Evolutionary conservation across 2,113 vertebrate species (phyloP).

Genomic region (Ictalurus punctatus): DNA sequence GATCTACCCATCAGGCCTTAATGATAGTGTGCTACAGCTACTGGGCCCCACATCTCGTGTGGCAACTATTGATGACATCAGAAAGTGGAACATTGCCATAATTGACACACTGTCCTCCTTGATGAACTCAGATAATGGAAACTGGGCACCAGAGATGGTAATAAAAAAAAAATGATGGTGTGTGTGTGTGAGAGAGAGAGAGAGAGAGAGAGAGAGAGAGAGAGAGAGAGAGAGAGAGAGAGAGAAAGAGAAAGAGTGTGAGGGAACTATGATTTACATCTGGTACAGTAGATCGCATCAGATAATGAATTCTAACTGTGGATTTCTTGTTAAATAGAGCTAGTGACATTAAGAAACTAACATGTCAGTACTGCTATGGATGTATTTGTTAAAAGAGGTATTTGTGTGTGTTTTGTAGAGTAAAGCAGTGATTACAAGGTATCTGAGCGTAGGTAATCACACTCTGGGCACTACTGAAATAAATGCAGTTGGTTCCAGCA

Average conservation of each 20-base stretch:
- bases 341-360: background rate
- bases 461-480: slow-evolving; percentile 56
- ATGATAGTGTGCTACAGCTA: slow-evolving; percentile 51
- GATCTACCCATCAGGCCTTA: slow-evolving; percentile 45
- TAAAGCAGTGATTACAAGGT: slow-evolving; percentile 55
- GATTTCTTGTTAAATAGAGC: background rate
- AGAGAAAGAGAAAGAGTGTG: background rate
- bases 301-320: background rate
- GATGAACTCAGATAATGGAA: slow-evolving; percentile 48
- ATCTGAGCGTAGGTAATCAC: slow-evolving; percentile 39
- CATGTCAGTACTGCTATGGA: background rate
- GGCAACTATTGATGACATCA: slow-evolving; percentile 50
- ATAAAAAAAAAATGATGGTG: background rate
- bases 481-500: slow-evolving; percentile 31
- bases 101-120: slow-evolving; percentile 52
- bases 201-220: background rate
- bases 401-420: slow-evolving; percentile 60
- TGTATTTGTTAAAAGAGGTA: background rate
- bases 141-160: slow-evolving; percentile 53
- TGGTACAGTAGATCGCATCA: background rate
- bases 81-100: slow-evolving; percentile 56
- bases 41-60: slow-evolving; percentile 43
- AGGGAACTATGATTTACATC: background rate
- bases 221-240: background rate
- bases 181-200: background rate